Base-by-base conservation (phyloP, 2,888 invertebrate genomes). In the Acronicta leporina region DNA sequence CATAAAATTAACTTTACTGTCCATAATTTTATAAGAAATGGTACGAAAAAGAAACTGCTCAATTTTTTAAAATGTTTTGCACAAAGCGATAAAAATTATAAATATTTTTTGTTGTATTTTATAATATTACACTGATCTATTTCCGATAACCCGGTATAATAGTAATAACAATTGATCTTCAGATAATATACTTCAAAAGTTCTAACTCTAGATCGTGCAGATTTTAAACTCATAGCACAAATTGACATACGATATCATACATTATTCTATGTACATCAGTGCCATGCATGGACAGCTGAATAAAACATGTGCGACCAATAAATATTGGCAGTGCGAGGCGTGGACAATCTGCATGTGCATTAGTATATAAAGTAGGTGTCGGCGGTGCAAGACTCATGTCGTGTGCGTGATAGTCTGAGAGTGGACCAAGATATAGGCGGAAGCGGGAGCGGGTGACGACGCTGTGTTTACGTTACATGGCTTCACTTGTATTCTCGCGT, bases 331-430 rank as follows among this genome's bases (percentile, higher is more conserved):
- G 60, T 59, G 66, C 68, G 57, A 38, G 51, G 16, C 51, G 42
- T 13, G 40, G 40, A 52, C 69, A 58, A 67, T 73, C 63, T 68
- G 70, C 70, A 65, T 65, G 61, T 74, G 75, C 57, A 61, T 74
- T 68, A 74, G 54, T 58, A 46, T 51, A 55, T 57, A 68, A 41
- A 69, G 65, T 52, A 40, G 57, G 48, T 68, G 73, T 68, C 58
- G 63, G 55, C 42, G 57, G 35, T 16, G 48, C 53, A 44, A 53
- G 67, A 75, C 51, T 48, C 62, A 68, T 67, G 68, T 27, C 41
- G 54, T 7, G 70, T 27, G 56, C 70, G 68, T 68, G 70, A 58
- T 41, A 15, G 54, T 55, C 38, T n/a, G 45, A 0, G 9, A 0
- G 44, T 0, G 53, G 47, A 11, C 11, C 1, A 0, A 13, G n/a